These are phyloP conservation scores for Heliconius nattereri DNA, from an alignment of 1,140 invertebrate genomes.

Conservation along the genomic window DNA sequence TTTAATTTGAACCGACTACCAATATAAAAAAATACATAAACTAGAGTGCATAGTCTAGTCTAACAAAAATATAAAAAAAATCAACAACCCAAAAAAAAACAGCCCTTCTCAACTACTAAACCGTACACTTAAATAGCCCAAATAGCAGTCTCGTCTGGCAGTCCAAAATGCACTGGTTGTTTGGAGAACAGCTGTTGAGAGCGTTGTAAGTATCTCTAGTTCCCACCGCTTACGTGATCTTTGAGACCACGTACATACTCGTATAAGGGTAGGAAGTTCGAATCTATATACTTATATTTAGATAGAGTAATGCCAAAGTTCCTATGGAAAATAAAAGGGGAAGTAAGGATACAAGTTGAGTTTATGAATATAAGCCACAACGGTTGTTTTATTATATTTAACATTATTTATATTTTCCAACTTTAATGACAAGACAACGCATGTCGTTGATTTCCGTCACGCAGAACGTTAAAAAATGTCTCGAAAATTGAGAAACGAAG, in stretches of 20 bases:
- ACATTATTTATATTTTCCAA: too few species aligned
- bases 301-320: background rate
- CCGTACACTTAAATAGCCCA: background rate
- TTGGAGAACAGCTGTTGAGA: constrained; percentile 30
- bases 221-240: constrained; percentile 34
- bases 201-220: constrained; percentile 24
- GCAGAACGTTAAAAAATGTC: too few species aligned
- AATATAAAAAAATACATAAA: too few species aligned
- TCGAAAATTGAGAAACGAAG: too few species aligned
- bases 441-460: too few species aligned
- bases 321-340: constrained; percentile 17
- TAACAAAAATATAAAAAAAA: background rate
- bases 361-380: too few species aligned
- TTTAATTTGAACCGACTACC: background rate
- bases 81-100: background rate
- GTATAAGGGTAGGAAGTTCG: background rate
- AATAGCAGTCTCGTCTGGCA: background rate
- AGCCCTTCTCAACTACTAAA: background rate
- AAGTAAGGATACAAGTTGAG: background rate
- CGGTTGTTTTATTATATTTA: too few species aligned
- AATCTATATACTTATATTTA: background rate
- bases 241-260: constrained; percentile 30
- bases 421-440: too few species aligned
- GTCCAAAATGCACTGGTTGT: constrained; percentile 31
- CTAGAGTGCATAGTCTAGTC: background rate